Percentiles rank a stretch among this genome's conserved stretches.
phyloP scores from a whole-genome alignment of 2,888 invertebrate species.

The Apotomis capreana region DNA sequence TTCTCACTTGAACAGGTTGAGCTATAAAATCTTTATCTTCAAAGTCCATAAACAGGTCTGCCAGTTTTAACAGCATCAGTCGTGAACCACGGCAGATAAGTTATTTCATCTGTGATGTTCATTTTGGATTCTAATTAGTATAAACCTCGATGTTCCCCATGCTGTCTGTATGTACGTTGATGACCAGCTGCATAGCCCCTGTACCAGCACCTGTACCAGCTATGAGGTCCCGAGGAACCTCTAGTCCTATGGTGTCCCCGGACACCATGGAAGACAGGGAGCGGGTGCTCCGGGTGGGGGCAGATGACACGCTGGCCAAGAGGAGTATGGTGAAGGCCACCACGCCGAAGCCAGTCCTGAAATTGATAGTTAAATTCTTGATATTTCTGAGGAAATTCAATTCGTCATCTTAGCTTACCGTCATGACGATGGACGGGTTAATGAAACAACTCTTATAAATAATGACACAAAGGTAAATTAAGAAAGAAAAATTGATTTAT shows the following conservation, averaged over 20 bases:
- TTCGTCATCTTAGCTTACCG: too few relatives aligned
- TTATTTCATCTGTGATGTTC: too few relatives aligned
- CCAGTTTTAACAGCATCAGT: too few relatives aligned
- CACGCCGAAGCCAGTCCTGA: conserved; percentile 61
- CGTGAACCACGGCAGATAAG: too few relatives aligned
- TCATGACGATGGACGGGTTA: too few relatives aligned
- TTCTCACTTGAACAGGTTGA: too few relatives aligned
- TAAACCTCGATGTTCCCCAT: conserved; percentile 74
- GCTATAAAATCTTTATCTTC: too few relatives aligned
- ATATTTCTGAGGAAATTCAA: too few relatives aligned
- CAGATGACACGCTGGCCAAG: conserved; percentile 52
- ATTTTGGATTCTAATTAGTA: conserved; percentile 56
- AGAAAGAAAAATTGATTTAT: too few relatives aligned
- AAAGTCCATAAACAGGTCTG: too few relatives aligned
- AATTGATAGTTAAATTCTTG: not conserved
- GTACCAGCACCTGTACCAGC: conserved; percentile 64
- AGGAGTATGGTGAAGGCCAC: conserved; percentile 53
- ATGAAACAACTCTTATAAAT: too few relatives aligned
- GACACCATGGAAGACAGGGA: conserved; percentile 57
- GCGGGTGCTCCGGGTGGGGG: conserved; percentile 56
- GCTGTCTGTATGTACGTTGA: conserved; percentile 75
- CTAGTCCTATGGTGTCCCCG: conserved; percentile 71
- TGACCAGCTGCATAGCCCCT: conserved; percentile 71
- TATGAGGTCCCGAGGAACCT: conserved; percentile 67
- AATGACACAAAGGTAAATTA: too few relatives aligned